These are phyloP conservation scores for Acrocephalus scirpaceus DNA, from an alignment of 2,797 vertebrate genomes.

Conservation along the genomic window DNA sequence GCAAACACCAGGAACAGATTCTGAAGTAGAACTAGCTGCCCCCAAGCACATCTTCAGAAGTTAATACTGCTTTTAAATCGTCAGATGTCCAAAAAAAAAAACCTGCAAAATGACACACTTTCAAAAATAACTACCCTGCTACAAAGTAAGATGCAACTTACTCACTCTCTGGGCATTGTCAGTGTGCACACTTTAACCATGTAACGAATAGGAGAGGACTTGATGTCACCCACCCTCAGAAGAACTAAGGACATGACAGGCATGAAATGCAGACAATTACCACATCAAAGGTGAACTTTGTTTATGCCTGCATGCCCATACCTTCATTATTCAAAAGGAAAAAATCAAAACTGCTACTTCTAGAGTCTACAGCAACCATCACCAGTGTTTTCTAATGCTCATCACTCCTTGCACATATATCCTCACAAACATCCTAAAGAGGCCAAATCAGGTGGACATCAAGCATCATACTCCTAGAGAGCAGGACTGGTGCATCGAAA, in stretches of 20 bases:
- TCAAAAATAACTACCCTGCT: neutral
- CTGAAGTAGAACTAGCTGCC: neutral
- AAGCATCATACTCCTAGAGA: neutral
- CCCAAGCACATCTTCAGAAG: neutral
- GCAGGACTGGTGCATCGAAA: neutral
- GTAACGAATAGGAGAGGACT: neutral
- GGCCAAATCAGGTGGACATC: neutral
- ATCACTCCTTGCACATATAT: neutral
- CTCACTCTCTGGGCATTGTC: neutral
- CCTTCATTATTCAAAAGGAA: neutral
- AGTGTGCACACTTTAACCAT: accelerated
- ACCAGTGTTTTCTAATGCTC: neutral
- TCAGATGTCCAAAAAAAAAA: neutral
- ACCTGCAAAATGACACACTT: neutral
- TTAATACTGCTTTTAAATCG: neutral
- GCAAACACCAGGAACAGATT: neutral
- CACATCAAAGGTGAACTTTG: neutral
- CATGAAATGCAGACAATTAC: neutral
- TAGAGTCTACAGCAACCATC: neutral
- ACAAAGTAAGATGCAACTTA: neutral
- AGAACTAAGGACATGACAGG: constrained; percentile 14
- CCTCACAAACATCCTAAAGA: neutral
- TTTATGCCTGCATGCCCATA: neutral
- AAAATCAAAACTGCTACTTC: neutral
- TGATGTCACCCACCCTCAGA: neutral